Conservation (phyloP, 1,140 invertebrate genomes). For the Camponotus pennsylvanicus region DNA sequence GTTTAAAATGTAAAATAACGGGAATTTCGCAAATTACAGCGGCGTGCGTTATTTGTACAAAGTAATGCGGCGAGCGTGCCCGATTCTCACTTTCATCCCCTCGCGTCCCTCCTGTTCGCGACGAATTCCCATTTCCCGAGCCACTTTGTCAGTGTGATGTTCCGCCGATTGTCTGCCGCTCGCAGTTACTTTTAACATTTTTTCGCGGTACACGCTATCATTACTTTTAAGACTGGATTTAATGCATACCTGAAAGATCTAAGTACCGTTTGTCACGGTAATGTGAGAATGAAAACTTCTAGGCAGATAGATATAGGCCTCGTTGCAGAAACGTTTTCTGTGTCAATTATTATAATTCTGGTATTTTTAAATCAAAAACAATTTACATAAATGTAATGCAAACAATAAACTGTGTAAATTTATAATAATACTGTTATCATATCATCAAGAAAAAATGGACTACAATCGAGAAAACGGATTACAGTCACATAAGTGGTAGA, state of each 20-base stretch:
- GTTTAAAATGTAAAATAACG: slow-evolving; percentile 84
- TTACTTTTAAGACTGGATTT: slow-evolving; percentile 71
- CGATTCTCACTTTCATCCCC: slow-evolving; percentile 39
- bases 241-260: slow-evolving; percentile 63
- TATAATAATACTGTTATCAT: too few species aligned
- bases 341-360: slow-evolving; percentile 8
- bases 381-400: background rate
- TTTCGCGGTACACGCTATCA: slow-evolving; percentile 65
- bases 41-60: slow-evolving; percentile 81
- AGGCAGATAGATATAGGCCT: background rate
- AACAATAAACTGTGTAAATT: background rate
- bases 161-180: slow-evolving; percentile 24
- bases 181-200: slow-evolving; percentile 64
- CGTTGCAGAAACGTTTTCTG: background rate
- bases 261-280: slow-evolving; percentile 53
- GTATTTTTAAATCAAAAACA: background rate
- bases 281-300: background rate
- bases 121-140: background rate
- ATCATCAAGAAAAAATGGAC: too few species aligned
- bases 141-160: slow-evolving; percentile 37
- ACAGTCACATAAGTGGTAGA: background rate
- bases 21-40: slow-evolving; percentile 82
- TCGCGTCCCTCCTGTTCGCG: slow-evolving; percentile 3
- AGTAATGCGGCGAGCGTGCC: slow-evolving; percentile 79
- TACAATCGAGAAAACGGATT: background rate